Evolutionary conservation across 2,888 invertebrate genomes (phyloP).

Genomic region (Cephus pulcher): DNA sequence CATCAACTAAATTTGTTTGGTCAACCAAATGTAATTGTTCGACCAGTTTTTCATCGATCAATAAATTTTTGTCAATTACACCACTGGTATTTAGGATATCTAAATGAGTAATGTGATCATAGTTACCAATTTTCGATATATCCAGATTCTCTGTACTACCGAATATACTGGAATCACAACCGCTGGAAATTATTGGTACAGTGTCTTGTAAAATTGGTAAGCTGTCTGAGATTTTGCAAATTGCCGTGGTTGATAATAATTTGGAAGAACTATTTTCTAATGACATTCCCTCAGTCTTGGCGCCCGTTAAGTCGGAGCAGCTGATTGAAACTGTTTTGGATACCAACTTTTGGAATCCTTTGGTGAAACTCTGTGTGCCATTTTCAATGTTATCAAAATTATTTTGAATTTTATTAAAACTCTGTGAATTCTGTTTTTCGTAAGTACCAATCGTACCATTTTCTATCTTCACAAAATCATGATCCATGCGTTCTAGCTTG

Average conservation of each 20-base stretch:
- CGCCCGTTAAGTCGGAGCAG: constrained; percentile 24
- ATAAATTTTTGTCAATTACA: constrained; percentile 54
- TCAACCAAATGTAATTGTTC: constrained; percentile 59
- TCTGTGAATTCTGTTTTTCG: constrained; percentile 34
- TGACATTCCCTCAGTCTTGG: constrained; percentile 27
- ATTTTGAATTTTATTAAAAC: constrained; percentile 39
- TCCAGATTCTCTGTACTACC: constrained; percentile 55
- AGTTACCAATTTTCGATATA: constrained; percentile 51
- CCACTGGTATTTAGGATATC: constrained; percentile 57
- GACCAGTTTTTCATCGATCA: constrained; percentile 61
- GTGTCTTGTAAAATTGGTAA: constrained; percentile 50
- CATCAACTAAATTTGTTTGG: constrained; percentile 59
- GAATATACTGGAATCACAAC: constrained; percentile 52
- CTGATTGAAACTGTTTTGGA: constrained; percentile 42
- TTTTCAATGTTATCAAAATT: constrained; percentile 32
- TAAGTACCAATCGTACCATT: constrained; percentile 40
- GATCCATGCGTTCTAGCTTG: constrained; percentile 53
- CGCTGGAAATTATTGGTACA: constrained; percentile 54
- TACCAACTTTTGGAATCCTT: constrained; percentile 52
- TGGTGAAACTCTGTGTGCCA: constrained; percentile 41
- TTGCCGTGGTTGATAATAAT: constrained; percentile 29
- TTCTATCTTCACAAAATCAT: constrained; percentile 49
- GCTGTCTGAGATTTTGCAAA: constrained; percentile 43
- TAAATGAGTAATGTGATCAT: constrained; percentile 58
- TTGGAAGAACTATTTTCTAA: constrained; percentile 17